Evolutionary conservation across 2,113 vertebrate genomes (phyloP).

Genomic region (Paramormyrops kingsleyae): DNA sequence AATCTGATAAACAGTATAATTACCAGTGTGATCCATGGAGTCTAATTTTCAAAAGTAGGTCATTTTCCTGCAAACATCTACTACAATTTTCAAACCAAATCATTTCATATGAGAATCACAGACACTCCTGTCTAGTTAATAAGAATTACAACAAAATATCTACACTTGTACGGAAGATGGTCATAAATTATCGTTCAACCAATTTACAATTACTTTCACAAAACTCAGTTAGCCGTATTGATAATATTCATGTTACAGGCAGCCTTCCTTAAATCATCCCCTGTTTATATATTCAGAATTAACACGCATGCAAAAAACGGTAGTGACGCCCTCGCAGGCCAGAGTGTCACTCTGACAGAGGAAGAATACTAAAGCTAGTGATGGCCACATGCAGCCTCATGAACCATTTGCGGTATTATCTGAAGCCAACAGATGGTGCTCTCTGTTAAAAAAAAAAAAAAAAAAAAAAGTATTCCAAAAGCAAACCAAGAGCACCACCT

Average conservation of each 20-base stretch:
- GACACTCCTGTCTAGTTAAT: not conserved
- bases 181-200: constrained; percentile 23
- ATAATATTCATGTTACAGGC: not conserved
- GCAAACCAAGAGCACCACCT: no score
- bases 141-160: not conserved
- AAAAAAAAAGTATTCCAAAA: no score
- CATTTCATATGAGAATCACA: constrained; percentile 25
- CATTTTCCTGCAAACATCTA: not conserved
- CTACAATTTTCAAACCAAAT: constrained; percentile 41
- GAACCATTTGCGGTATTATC: no score
- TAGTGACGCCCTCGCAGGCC: not conserved
- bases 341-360: not conserved
- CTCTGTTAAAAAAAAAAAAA: no score
- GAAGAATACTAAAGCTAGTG: no score
- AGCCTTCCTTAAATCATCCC: not conserved
- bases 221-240: constrained; percentile 14
- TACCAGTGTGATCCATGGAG: constrained; percentile 36
- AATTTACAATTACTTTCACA: constrained; percentile 41
- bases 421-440: no score
- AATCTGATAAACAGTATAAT: constrained; percentile 45
- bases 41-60: constrained; percentile 6
- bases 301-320: not conserved
- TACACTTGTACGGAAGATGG: not conserved
- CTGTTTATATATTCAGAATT: not conserved
- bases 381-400: no score